Evolutionary conservation across 1,140 invertebrate genomes (phyloP).

Genomic region (Procambarus clarkii): DNA sequence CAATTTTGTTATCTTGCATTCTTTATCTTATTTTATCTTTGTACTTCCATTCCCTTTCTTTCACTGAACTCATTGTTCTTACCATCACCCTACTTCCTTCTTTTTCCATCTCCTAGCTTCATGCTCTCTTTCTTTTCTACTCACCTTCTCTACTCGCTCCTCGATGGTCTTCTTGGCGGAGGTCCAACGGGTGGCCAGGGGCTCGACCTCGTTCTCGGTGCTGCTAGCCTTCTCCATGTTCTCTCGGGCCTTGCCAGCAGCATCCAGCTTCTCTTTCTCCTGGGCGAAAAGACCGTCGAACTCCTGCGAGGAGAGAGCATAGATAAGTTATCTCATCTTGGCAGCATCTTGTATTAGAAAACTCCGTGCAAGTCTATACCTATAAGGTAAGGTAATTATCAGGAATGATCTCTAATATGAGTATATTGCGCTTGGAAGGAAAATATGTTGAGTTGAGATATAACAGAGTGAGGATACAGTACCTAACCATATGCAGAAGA

Average conservation of each 20-base stretch:
- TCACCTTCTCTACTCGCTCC: constrained; percentile 68
- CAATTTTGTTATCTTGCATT: not conserved
- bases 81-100: not conserved
- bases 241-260: constrained; percentile 60
- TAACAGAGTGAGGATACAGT: no score
- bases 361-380: no score
- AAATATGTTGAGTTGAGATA: no score
- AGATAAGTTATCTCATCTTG: not conserved
- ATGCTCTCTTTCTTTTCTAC: not conserved
- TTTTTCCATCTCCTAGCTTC: not conserved
- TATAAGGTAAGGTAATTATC: no score
- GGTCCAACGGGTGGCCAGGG: constrained; percentile 54
- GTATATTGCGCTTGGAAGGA: no score
- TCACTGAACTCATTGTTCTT: not conserved
- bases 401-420: no score
- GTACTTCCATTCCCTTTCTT: not conserved
- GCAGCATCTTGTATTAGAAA: no score
- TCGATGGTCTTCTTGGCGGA: constrained; percentile 59
- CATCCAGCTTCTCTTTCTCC: constrained; percentile 68
- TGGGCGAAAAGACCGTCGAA: constrained; percentile 55
- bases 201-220: constrained; percentile 67
- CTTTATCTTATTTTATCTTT: not conserved
- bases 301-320: constrained; percentile 15
- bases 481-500: no score
- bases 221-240: constrained; percentile 70